phyloP scores from a whole-genome alignment of 2,888 invertebrate species.

The Nysson spinosus region DNA sequence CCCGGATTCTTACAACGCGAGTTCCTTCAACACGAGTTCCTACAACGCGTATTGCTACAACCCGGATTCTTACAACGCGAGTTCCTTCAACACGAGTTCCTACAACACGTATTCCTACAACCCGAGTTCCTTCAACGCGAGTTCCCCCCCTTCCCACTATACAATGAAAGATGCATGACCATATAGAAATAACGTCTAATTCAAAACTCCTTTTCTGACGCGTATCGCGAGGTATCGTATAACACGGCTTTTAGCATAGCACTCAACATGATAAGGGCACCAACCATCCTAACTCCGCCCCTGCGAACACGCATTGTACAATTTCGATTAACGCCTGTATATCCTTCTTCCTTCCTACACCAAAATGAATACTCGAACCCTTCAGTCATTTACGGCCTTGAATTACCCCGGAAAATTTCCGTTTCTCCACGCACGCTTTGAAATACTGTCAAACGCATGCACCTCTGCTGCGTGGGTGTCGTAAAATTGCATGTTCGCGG shows the following conservation, averaged over 20 bases:
- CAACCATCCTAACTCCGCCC: slow-evolving; percentile 26
- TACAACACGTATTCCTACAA: too few species aligned
- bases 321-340: slow-evolving; percentile 63
- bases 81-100: too few species aligned
- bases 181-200: too few species aligned
- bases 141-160: too few species aligned
- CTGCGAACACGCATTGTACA: slow-evolving; percentile 50
- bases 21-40: too few species aligned
- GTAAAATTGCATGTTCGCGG: slow-evolving; percentile 10
- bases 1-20: too few species aligned
- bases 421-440: slow-evolving; percentile 11
- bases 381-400: slow-evolving; percentile 29
- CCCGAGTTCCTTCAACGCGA: too few species aligned
- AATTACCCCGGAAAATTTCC: slow-evolving; percentile 27
- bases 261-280: slow-evolving; percentile 35
- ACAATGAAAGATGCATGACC: too few species aligned
- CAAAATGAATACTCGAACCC: slow-evolving; percentile 18
- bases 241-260: neutral
- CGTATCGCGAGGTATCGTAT: too few species aligned
- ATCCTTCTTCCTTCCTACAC: slow-evolving; percentile 29
- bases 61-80: too few species aligned
- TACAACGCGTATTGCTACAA: too few species aligned
- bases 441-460: slow-evolving; percentile 43
- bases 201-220: too few species aligned
- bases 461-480: neutral